Conservation (phyloP, 1,140 invertebrate genomes). For the Marisa cornuarietis region DNA sequence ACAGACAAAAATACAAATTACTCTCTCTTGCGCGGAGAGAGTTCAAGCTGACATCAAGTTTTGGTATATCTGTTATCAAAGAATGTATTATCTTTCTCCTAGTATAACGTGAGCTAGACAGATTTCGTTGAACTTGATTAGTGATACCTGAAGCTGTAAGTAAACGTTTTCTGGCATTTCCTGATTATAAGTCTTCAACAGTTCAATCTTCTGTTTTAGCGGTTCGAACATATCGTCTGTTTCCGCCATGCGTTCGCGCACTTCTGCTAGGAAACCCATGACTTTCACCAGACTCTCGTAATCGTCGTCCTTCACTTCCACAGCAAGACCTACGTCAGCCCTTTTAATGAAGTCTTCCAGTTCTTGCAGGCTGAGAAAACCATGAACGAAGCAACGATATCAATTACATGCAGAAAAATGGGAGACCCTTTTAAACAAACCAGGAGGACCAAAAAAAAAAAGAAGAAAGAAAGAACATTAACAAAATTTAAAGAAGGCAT, state of each 20-base stretch:
- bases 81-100: no score
- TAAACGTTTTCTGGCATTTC: conserved; percentile 70
- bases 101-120: no score
- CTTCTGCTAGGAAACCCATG: conserved; percentile 68
- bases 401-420: no score
- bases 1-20: no score
- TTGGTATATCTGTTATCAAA: no score
- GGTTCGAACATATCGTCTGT: conserved; percentile 91
- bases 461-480: not conserved
- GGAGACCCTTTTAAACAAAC: no score
- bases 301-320: conserved; percentile 67
- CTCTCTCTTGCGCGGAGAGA: no score
- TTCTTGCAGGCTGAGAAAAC: conserved; percentile 64
- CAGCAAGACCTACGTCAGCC: conserved; percentile 74
- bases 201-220: conserved; percentile 74
- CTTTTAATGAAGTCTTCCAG: conserved; percentile 72
- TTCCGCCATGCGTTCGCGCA: conserved; percentile 67
- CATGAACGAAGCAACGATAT: no score
- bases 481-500: not conserved
- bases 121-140: no score
- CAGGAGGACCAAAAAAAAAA: not conserved
- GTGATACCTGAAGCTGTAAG: conserved; percentile 64
- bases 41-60: no score
- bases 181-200: conserved; percentile 68
- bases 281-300: conserved; percentile 67